phyloP scores from a whole-genome alignment of 2,797 vertebrate species.

The Sphenopsis melanotis region DNA sequence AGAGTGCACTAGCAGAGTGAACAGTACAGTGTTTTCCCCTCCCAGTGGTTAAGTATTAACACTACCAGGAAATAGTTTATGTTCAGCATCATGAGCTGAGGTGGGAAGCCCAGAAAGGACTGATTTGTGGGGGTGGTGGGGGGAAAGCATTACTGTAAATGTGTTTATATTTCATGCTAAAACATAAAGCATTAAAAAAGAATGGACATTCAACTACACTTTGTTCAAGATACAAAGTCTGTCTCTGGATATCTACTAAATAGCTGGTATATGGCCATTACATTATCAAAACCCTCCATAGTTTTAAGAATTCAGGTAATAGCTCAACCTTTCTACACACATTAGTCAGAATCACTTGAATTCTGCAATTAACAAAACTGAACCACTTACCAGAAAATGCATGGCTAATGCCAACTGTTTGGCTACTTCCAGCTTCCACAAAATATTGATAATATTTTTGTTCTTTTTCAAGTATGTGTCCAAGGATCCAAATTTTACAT shows the following conservation, averaged over 20 bases:
- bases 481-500: conserved; percentile 92
- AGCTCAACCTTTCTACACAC: neutral
- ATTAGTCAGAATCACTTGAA: neutral
- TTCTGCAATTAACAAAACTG: neutral
- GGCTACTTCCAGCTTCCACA: conserved; percentile 97
- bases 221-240: neutral
- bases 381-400: conserved; percentile 90
- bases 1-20: neutral
- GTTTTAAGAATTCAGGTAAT: neutral
- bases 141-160: neutral
- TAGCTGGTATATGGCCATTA: neutral
- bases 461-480: conserved; percentile 95
- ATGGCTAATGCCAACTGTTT: conserved; percentile 97
- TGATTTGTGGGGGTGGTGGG: neutral
- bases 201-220: neutral
- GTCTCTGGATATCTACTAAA: neutral
- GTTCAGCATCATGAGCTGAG: neutral
- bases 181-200: neutral
- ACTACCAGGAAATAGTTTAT: neutral
- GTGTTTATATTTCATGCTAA: neutral
- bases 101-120: neutral
- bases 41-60: neutral
- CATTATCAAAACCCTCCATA: neutral
- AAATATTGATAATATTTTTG: conserved; percentile 87
- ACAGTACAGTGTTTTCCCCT: neutral